Percentiles rank a stretch among this genome's conserved stretches.
Conservation (phyloP, 2,113 vertebrate genomes). For the Sapajus apella region DNA sequence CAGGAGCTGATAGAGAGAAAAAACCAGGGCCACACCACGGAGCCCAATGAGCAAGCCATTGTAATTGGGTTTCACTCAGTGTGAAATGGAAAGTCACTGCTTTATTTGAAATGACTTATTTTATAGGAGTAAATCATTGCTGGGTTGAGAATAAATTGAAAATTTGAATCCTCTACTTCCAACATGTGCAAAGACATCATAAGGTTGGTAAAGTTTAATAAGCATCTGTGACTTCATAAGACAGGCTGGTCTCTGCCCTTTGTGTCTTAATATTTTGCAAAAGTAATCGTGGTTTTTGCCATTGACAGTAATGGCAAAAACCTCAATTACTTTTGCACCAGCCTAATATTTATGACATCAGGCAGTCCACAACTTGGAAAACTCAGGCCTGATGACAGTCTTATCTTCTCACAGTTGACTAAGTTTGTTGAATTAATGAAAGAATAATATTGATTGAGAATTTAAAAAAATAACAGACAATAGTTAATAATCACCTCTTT, state of each 20-base stretch:
- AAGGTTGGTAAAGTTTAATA: not conserved
- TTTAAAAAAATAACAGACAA: not conserved
- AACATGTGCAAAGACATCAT: slow-evolving; percentile 8
- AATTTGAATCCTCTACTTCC: not conserved
- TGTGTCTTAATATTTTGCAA: not conserved
- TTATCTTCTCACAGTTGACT: not conserved
- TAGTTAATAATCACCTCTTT: not conserved
- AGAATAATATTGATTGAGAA: not conserved
- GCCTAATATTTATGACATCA: not conserved
- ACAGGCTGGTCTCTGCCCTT: not conserved
- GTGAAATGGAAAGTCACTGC: not conserved
- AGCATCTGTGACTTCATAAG: not conserved
- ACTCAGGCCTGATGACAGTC: not conserved
- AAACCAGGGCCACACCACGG: not conserved
- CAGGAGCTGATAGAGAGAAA: not conserved
- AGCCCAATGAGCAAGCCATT: not conserved
- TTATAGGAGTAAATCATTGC: not conserved
- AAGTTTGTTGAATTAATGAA: slow-evolving; percentile 41
- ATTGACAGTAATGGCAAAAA: no score
- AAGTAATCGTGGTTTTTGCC: no score
- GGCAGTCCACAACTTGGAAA: not conserved
- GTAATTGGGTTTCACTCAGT: not conserved
- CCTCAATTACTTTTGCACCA: no score
- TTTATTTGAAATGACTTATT: not conserved
- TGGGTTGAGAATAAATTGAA: not conserved